Base-by-base conservation (phyloP, 2,888 invertebrate species). In the Liodrosophila aerea region DNA sequence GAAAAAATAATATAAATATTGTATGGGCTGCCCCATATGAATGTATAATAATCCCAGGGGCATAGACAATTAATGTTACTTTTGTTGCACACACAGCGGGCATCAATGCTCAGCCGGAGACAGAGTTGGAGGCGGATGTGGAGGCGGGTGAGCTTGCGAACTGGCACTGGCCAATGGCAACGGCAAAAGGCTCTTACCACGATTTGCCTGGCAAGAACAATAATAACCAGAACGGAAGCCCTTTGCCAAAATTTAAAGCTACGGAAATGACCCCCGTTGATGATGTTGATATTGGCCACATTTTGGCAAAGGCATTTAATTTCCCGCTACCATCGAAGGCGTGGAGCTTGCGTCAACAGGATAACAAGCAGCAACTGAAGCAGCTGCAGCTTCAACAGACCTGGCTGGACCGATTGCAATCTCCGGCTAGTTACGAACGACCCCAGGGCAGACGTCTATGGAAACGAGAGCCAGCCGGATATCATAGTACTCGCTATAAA, bases 401-500 rank as follows among this genome's bases (percentile, higher is more conserved):
- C 31, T 84, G 65, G 76, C 1, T 44, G 47, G 58, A 4, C 33
- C 31, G 58, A 1, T 40, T 49, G 62, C 80, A 85, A 80, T 81
- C 77, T 80, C 86, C 86, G 86, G 64, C 63, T 12, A 27, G 2
- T 8, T 33, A 9, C 8, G 9, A 37, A 37, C 16, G 11, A 16
- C 16, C 39, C 7, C n/a, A 39, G 4, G 29, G 29, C 29, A 29
- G 9, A 8, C 4, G n/a, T 34, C 64, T 60, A 46, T 58, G 37
- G 22, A 88, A 87, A 59, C 85, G 87, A 7, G 64, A 83, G 46
- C 18, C 47, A 8, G 8, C 34, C 33, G 50, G 71, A 56, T 65
- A 64, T 53, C 11, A 36, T 11, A 53, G 43, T 16, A 34, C 33
- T 9, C 46, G 41, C 52, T 84, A 64, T 77, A 85, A 77, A 36